Conservation (phyloP, 1,140 invertebrate species). For the Tetraneura akinire region DNA sequence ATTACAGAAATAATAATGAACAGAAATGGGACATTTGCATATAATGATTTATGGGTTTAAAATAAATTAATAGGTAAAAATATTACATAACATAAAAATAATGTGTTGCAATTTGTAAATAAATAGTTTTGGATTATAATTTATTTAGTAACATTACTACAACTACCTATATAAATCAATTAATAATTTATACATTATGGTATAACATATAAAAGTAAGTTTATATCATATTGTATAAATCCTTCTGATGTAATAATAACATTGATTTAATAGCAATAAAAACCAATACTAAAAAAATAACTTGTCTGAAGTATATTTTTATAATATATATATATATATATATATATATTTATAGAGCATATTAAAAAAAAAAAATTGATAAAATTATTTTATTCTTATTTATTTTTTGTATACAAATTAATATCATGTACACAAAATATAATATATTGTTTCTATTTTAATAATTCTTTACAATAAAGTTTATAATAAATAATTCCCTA, state of each 20-base stretch:
- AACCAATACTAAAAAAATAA: conserved; percentile 18
- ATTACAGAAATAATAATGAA: too few relatives aligned
- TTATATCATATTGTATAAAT: neutral
- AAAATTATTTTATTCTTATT: neutral
- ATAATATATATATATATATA: too few relatives aligned
- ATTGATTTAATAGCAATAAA: neutral
- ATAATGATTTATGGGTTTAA: neutral
- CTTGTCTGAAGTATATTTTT: neutral
- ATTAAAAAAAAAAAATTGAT: neutral
- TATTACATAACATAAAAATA: neutral
- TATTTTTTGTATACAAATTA: conserved; percentile 13
- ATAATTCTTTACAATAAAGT: conserved; percentile 7
- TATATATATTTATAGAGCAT: neutral
- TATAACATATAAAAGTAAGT: too few relatives aligned
- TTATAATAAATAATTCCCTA: conserved; percentile 1
- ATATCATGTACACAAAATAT: conserved; percentile 14
- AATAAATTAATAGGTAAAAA: too few relatives aligned
- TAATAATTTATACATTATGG: neutral
- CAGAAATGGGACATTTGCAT: neutral
- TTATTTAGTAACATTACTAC: too few relatives aligned
- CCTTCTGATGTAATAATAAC: neutral
- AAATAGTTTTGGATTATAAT: neutral
- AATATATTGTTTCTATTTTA: conserved; percentile 30
- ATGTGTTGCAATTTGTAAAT: neutral
- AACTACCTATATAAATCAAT: conserved; percentile 24